Evolutionary conservation across 2,888 invertebrate genomes (phyloP).

Genomic region (Drosophila atroscutellata): DNA sequence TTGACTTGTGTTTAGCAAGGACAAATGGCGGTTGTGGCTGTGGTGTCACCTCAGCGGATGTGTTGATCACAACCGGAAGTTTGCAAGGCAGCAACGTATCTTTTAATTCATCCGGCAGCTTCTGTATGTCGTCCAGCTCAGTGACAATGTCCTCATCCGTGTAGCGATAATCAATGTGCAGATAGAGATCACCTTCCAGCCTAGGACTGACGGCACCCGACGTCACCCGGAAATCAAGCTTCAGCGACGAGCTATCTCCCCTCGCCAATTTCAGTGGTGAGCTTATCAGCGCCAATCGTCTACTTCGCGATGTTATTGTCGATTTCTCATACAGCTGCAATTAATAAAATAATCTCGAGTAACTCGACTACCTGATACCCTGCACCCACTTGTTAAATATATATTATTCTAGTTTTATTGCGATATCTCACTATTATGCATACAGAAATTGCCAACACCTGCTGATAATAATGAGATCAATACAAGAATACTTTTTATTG

Average conservation of each 20-base stretch:
- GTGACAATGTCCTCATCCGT: constrained; percentile 25
- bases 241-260: constrained; percentile 24
- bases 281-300: constrained; percentile 71
- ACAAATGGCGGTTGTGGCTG: constrained; percentile 29
- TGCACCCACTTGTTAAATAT: not conserved
- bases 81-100: constrained; percentile 24
- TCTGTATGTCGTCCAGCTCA: constrained; percentile 56
- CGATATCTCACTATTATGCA: too few species aligned
- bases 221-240: constrained; percentile 40
- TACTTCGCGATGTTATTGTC: constrained; percentile 67
- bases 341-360: not conserved
- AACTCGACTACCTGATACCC: not conserved
- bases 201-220: constrained; percentile 8
- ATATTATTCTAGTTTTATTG: not conserved
- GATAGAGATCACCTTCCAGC: constrained; percentile 58
- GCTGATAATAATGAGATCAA: too few species aligned
- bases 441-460: too few species aligned
- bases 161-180: constrained; percentile 47
- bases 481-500: too few species aligned
- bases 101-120: constrained; percentile 45
- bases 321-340: constrained; percentile 82
- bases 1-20: not conserved
- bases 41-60: constrained; percentile 13
- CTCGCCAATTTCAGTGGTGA: constrained; percentile 50
- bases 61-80: not conserved